These are phyloP conservation scores for Pelochelys cantorii DNA, from an alignment of 2,797 vertebrate species.

Conservation along the genomic window DNA sequence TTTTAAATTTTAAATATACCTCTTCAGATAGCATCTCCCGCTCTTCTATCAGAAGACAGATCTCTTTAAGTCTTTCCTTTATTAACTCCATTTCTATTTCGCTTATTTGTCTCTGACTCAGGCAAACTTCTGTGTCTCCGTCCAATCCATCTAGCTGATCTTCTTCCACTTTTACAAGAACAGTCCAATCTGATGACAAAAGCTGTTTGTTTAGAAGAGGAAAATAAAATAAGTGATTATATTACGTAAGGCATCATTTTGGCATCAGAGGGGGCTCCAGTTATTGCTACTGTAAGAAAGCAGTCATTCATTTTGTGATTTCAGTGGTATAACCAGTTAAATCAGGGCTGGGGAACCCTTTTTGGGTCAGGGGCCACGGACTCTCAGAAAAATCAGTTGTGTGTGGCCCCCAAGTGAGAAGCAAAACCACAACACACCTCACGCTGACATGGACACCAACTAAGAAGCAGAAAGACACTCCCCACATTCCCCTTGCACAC, in stretches of 20 bases:
- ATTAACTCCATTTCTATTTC: conserved; percentile 84
- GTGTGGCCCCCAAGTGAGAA: too few relatives aligned
- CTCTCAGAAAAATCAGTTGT: too few relatives aligned
- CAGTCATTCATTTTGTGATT: background rate
- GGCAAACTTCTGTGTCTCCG: background rate
- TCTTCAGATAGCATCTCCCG: conserved; percentile 57
- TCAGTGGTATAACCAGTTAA: background rate
- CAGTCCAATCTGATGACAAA: conserved; percentile 80
- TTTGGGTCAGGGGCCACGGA: too few relatives aligned
- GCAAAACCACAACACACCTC: too few relatives aligned
- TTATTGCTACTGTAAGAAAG: background rate
- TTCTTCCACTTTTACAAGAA: conserved; percentile 73
- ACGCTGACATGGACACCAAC: too few relatives aligned
- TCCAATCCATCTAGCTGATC: conserved; percentile 75
- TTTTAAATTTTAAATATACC: conserved; percentile 31
- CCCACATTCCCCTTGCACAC: too few relatives aligned
- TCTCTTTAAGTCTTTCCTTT: conserved; percentile 81
- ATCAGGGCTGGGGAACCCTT: too few relatives aligned
- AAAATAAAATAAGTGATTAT: background rate
- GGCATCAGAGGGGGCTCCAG: background rate
- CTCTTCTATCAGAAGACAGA: conserved; percentile 72
- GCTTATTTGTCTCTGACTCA: conserved; percentile 63
- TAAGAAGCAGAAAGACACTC: too few relatives aligned
- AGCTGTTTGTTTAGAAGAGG: conserved; percentile 69
- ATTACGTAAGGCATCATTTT: background rate